Evolutionary conservation across 2,797 vertebrate genomes (phyloP).

Genomic region (Pelodytes ibericus): DNA sequence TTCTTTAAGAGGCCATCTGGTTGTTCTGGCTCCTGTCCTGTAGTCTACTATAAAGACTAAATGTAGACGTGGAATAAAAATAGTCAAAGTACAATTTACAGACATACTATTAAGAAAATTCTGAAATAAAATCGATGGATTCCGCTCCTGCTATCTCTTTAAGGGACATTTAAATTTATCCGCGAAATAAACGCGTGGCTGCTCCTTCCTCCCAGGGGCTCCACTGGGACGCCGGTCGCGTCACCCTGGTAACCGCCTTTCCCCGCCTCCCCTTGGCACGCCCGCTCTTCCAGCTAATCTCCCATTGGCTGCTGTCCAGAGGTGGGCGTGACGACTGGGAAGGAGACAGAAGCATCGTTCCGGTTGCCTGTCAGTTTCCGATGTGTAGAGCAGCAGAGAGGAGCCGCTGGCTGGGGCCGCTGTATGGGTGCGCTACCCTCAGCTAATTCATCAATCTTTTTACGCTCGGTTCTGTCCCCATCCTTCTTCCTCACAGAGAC

Average conservation of each 20-base stretch:
- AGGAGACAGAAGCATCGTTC: slow-evolving; percentile 38
- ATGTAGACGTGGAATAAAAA: too few species aligned
- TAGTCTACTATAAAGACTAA: too few species aligned
- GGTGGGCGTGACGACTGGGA: neutral
- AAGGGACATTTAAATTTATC: slow-evolving; percentile 40
- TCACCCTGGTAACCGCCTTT: neutral
- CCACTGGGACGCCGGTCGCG: slow-evolving; percentile 13
- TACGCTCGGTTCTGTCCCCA: slow-evolving; percentile 22
- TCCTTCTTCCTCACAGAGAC: neutral
- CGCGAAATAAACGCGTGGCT: slow-evolving; percentile 39
- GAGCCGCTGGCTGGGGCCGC: slow-evolving; percentile 11
- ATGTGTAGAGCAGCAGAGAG: slow-evolving; percentile 53
- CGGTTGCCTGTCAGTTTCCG: slow-evolving; percentile 47
- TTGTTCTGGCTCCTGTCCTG: too few species aligned
- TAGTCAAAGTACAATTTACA: too few species aligned
- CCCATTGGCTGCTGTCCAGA: neutral
- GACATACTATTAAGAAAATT: too few species aligned
- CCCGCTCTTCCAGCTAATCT: neutral
- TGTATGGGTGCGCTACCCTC: neutral
- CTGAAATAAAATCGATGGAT: too few species aligned
- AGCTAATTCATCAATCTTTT: slow-evolving; percentile 40
- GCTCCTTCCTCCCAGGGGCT: slow-evolving; percentile 43
- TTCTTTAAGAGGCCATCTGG: too few species aligned
- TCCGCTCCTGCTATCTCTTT: neutral
- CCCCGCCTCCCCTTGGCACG: neutral